Percentiles rank a stretch among this genome's conserved stretches.
Conservation (phyloP, 2,113 vertebrate genomes). For the Tilapia sparmanii region DNA sequence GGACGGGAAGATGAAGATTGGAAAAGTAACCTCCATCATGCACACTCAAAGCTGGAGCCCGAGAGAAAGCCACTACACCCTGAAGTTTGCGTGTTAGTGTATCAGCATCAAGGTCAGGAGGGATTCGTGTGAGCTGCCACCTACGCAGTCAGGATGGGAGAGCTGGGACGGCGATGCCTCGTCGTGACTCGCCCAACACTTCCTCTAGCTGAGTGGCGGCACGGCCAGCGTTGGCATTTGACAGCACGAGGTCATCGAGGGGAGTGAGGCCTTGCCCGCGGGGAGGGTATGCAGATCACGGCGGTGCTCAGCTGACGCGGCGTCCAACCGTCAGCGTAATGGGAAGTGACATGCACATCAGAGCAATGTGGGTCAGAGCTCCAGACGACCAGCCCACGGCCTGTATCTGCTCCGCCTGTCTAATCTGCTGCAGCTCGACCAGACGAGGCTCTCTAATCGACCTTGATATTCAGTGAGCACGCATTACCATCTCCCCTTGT, state of each 20-base stretch:
- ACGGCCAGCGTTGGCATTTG: neutral
- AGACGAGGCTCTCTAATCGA: constrained; percentile 79
- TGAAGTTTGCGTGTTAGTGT: neutral
- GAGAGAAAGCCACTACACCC: neutral
- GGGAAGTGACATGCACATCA: constrained; percentile 70
- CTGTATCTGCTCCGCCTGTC: constrained; percentile 68
- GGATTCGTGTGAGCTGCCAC: neutral
- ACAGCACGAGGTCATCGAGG: constrained; percentile 2
- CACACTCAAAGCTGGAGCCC: neutral
- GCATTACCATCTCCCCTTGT: constrained; percentile 37
- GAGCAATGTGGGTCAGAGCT: constrained; percentile 73
- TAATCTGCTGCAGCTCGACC: constrained; percentile 77
- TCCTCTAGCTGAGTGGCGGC: neutral
- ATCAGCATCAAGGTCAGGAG: constrained; percentile 22
- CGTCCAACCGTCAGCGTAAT: constrained; percentile 51
- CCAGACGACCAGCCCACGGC: constrained; percentile 63
- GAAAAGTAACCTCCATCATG: neutral
- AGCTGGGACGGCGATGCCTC: neutral
- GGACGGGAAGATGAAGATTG: neutral
- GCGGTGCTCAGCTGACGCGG: constrained; percentile 54
- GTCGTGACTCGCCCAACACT: constrained; percentile 30
- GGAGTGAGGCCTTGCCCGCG: neutral
- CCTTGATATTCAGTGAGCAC: constrained; percentile 87
- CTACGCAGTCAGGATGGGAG: neutral
- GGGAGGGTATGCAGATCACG: constrained; percentile 37